Percentiles rank a stretch among this genome's conserved stretches.
Conservation (phyloP, 2,113 vertebrate genomes). For the Rhinoderma darwinii region DNA sequence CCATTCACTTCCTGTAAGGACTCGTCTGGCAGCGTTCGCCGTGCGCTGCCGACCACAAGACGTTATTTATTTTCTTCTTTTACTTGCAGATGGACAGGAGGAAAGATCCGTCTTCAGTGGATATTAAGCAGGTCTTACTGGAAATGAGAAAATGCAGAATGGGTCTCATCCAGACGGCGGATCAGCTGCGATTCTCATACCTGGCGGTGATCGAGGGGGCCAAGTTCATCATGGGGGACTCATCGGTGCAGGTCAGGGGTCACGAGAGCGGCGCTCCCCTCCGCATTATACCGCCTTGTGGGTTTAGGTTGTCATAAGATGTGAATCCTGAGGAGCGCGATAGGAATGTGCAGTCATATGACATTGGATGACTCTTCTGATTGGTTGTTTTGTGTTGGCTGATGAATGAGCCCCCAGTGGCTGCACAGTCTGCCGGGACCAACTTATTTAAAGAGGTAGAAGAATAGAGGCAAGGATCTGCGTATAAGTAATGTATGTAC, state of each 20-base stretch:
- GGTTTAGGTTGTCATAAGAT: too few species aligned
- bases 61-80: neutral
- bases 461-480: too few species aligned
- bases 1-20: neutral
- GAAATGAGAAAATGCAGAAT: conserved; percentile 93
- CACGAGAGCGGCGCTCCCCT: too few species aligned
- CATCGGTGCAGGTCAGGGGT: conserved; percentile 83
- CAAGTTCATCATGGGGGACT: conserved; percentile 91
- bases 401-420: too few species aligned
- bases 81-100: conserved; percentile 84
- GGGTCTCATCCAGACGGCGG: conserved; percentile 96
- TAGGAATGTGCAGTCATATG: too few species aligned
- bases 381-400: too few species aligned
- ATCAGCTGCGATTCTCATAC: conserved; percentile 97
- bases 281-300: too few species aligned
- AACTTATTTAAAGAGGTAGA: too few species aligned
- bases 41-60: neutral
- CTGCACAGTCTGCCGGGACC: too few species aligned
- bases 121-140: conserved; percentile 89
- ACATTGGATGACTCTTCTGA: too few species aligned
- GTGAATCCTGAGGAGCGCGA: too few species aligned
- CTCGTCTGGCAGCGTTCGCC: neutral
- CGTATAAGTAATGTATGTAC: too few species aligned
- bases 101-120: conserved; percentile 90
- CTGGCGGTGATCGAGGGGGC: conserved; percentile 93